Evolutionary conservation across 1,140 invertebrate genomes (phyloP), one percentile per base, ranked within the genome.

Genomic region (Bicyclus anynana): DNA sequence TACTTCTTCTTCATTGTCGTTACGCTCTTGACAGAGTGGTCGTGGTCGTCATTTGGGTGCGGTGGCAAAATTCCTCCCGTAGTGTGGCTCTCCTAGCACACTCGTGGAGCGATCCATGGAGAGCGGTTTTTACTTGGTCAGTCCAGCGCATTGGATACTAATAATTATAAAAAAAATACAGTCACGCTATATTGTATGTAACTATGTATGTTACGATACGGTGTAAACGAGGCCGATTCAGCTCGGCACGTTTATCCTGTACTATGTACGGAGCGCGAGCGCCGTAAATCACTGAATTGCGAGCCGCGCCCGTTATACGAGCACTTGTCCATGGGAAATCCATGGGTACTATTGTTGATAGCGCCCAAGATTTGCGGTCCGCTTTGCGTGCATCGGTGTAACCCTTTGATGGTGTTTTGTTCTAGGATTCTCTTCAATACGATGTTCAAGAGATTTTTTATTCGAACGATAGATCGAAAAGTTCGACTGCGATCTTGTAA

Each of bases 281-380:
- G 61, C 73, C 70, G 77, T 84, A 82, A 82, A 82, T 84, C 81
- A 84, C 74, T 77, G 75, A 81, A 83, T 77, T 77, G 76, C 78
- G 65, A 74, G 69, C 71, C 63, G 55, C 65, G 73, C 77, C n/a
- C 79, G 77, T 80, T 83, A 81, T 59, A 59, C 62, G 69, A 59
- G 65, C 74, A 83, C 80, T 80, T 81, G 80, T 75, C 77, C 77
- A 75, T 78, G 78, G 68, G 75, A 77, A 84, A 71, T 74, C 64
- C 69, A 70, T 63, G 56, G 63, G 65, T 61, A 47, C 70, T 67
- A 77, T 82, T 80, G 76, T 81, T 72, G 65, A 63, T 47, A 27
- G 44, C 44, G 44, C 17, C 27, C 44, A 13, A 47, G 44, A 47
- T 47, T 26, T 17, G 14, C 14, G 16, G 44, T 26, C 27, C 14